These are phyloP conservation scores for Stichodactyla mertensii DNA, from an alignment of 64 coral and sea anemone genomes.

Conservation along the genomic window DNA sequence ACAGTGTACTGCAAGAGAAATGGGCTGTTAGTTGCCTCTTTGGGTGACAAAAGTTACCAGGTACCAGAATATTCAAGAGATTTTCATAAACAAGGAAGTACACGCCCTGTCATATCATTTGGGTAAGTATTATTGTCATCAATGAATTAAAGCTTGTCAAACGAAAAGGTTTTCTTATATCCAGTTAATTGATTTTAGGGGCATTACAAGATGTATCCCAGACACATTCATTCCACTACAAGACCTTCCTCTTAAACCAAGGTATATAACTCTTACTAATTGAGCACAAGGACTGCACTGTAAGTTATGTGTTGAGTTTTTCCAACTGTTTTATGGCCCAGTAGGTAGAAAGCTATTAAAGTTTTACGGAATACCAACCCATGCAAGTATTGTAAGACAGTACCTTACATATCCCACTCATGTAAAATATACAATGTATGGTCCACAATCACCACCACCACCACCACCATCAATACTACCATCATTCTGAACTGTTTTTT, in stretches of 20 bases:
- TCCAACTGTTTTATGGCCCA: too few relatives aligned
- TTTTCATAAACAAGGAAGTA: slow-evolving; percentile 87
- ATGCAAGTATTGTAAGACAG: too few relatives aligned
- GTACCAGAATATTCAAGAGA: slow-evolving; percentile 77
- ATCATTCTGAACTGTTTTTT: not conserved
- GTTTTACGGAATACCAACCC: too few relatives aligned
- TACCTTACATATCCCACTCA: too few relatives aligned
- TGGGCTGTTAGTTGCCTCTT: slow-evolving; percentile 40
- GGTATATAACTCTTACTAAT: slow-evolving; percentile 28
- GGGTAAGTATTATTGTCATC: slow-evolving; percentile 50
- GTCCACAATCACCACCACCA: not conserved
- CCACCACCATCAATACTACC: not conserved
- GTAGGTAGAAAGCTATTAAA: too few relatives aligned
- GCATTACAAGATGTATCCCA: slow-evolving; percentile 63
- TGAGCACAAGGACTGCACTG: not conserved
- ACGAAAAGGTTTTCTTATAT: not conserved
- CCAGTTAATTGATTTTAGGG: slow-evolving; percentile 24
- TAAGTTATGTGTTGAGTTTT: too few relatives aligned
- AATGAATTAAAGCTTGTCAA: not conserved
- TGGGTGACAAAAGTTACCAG: slow-evolving; percentile 90
- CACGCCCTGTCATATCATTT: slow-evolving; percentile 69
- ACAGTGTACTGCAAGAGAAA: slow-evolving; percentile 64
- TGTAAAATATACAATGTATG: too few relatives aligned
- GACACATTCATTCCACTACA: slow-evolving; percentile 95
- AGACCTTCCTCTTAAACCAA: slow-evolving; percentile 73